These are phyloP conservation scores for Strigops habroptila DNA, from an alignment of 2,113 vertebrate genomes.

Conservation along the genomic window DNA sequence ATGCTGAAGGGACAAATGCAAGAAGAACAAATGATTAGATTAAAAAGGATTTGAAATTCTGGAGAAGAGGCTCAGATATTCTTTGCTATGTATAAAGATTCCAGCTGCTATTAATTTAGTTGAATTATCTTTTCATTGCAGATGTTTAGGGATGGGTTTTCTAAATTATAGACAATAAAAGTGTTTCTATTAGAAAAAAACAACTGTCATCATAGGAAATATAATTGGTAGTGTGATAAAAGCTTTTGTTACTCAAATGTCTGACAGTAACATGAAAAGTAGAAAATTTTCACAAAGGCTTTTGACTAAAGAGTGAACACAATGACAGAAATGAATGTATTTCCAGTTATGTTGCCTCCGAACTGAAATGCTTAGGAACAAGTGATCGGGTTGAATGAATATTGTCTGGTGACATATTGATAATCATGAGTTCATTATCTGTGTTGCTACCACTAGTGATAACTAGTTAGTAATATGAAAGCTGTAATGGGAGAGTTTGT, in stretches of 20 bases:
- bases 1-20: neutral
- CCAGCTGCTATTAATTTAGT: constrained; percentile 20
- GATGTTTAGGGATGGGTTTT: neutral
- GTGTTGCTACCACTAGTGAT: neutral
- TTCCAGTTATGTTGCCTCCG: neutral
- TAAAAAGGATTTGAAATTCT: neutral
- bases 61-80: neutral
- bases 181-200: neutral
- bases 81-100: neutral
- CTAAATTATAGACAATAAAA: neutral
- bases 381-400: neutral
- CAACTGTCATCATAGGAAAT: neutral
- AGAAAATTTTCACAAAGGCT: neutral
- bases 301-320: neutral
- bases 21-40: neutral
- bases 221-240: neutral
- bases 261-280: neutral
- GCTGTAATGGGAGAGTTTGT: neutral
- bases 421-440: neutral
- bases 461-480: neutral
- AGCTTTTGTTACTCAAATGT: neutral
- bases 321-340: neutral
- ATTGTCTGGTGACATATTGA: neutral
- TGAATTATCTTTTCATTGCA: constrained; percentile 15
- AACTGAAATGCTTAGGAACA: neutral